Evolutionary conservation across 2,113 vertebrate species (phyloP), one percentile per base, ranked within the genome.

Genomic region (Sminthopsis crassicaudata): DNA sequence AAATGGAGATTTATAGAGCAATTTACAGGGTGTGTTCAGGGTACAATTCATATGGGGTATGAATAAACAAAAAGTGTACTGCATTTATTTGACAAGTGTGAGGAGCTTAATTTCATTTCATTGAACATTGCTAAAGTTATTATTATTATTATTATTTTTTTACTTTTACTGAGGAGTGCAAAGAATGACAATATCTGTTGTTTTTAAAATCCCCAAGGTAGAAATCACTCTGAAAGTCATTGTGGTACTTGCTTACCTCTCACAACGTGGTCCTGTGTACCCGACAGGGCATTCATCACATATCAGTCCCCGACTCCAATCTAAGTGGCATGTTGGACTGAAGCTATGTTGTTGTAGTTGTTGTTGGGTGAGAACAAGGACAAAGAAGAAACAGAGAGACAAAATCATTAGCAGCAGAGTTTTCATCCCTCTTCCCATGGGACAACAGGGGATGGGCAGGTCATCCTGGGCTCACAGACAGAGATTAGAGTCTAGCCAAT

Each of bases 271-370:
- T 97, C 99, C 99, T 22, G 98, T 27, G 54, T 99, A 99, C 46
- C 99, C 99, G 1, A 96, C 96, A 90, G 96, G 98, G 94, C 99
- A 99, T 46, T 97, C 98, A 94, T 99, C 99, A 9, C 99, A 99
- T 93, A 99, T 95, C 98, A 99, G n/a, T 97, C 99, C 99, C 91
- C 96, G 99, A 11, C 96, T 98, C 90, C 6, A 97, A 92, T 99
- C 98, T 92, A 99, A 98, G 97, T 98, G 99, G 97, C 99, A 99
- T 0, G 99, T 99, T 0, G 99, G 99, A 97, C 99, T 99, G 97
- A 99, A 99, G 97, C 99, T 99, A 90, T 91, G 96, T 97, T 96
- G 98, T 93, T 91, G 96, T 97, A 96, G 98, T 93, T 97, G 97
- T 96, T 98, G 97, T 97, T 96, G 97, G 51, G 96, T 97, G 94